Conservation (phyloP, 2,113 vertebrate species). For the Aegotheles bennettii region DNA sequence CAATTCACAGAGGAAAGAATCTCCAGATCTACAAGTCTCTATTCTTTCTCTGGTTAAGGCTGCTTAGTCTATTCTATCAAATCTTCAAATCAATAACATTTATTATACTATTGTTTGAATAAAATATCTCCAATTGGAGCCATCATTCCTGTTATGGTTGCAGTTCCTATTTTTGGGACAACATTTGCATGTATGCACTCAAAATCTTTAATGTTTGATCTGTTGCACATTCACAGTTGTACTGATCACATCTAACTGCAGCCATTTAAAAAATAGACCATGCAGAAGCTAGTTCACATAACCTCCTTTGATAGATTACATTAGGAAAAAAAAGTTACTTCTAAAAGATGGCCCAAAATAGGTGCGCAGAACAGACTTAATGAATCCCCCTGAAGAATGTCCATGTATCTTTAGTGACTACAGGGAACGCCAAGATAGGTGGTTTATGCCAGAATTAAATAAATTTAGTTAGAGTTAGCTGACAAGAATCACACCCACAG, state of each 20-base stretch:
- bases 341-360: neutral
- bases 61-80: neutral
- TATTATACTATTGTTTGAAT: neutral
- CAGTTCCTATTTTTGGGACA: neutral
- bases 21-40: neutral
- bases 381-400: neutral
- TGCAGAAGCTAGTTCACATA: neutral
- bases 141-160: neutral
- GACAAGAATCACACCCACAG: neutral
- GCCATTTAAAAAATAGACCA: neutral
- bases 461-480: neutral
- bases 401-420: neutral
- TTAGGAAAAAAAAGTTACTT: neutral
- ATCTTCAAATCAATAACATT: neutral
- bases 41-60: neutral
- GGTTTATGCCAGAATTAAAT: neutral
- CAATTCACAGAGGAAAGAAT: neutral
- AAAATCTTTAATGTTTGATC: neutral
- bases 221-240: neutral
- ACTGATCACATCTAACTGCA: neutral
- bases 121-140: neutral
- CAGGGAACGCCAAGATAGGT: neutral
- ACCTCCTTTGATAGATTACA: neutral
- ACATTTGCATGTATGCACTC: neutral
- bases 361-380: neutral